Conservation (phyloP, 2,113 vertebrate species). For the Ornithorhynchus anatinus region DNA sequence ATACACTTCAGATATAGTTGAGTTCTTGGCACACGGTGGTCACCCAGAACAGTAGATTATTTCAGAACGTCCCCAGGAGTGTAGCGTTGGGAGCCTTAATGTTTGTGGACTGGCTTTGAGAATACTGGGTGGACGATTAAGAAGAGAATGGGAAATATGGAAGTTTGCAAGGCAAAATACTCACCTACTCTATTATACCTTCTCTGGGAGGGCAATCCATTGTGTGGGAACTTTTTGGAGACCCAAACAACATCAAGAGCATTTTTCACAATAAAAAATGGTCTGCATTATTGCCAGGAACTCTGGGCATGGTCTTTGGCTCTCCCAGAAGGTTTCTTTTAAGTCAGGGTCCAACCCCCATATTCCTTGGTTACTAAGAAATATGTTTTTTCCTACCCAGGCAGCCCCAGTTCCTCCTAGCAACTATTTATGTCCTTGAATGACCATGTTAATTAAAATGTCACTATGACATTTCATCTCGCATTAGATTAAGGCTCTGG, state of each 20-base stretch:
- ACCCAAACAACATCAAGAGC: too few species aligned
- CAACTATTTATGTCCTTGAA: constrained; percentile 22
- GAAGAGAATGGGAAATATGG: background rate
- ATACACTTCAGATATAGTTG: too few species aligned
- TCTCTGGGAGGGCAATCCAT: background rate
- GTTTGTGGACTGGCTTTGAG: too few species aligned
- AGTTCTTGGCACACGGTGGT: too few species aligned
- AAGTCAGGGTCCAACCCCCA: background rate
- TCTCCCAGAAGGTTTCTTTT: background rate
- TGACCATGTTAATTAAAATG: constrained; percentile 59
- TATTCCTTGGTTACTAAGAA: constrained; percentile 12
- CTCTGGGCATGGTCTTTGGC: background rate
- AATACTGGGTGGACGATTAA: too few species aligned
- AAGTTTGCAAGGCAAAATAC: background rate
- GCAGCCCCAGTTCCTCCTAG: constrained; percentile 7
- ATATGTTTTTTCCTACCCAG: constrained; percentile 18
- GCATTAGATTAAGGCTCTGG: constrained; percentile 19
- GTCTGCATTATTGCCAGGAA: background rate
- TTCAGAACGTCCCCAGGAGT: too few species aligned
- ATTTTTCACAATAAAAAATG: too few species aligned
- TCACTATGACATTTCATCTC: constrained; percentile 36
- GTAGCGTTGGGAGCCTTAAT: too few species aligned
- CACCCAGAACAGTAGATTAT: too few species aligned
- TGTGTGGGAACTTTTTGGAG: background rate
- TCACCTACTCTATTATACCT: background rate